Evolutionary conservation across 2,797 vertebrate genomes (phyloP).

Genomic region (Cossypha niveicapilla): DNA sequence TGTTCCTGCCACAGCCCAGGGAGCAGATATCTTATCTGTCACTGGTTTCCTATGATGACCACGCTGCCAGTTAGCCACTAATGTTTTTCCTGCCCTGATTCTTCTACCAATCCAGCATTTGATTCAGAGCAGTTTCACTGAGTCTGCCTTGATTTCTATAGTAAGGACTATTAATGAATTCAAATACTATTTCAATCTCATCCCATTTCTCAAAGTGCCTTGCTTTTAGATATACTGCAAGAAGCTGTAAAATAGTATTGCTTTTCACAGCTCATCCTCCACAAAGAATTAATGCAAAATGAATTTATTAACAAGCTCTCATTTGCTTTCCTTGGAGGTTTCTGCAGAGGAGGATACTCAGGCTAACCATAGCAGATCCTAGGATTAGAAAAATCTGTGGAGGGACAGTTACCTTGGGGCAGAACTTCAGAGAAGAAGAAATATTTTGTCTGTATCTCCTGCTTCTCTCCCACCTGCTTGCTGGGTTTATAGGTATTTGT

Average conservation of each 20-base stretch:
- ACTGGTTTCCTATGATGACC: neutral
- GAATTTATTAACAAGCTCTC: neutral
- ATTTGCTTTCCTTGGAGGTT: neutral
- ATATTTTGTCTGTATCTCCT: neutral
- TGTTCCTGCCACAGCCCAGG: neutral
- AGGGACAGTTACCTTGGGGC: neutral
- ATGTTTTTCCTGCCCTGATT: neutral
- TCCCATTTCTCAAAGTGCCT: neutral
- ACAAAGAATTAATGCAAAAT: neutral
- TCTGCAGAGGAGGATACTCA: neutral
- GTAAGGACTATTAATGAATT: neutral
- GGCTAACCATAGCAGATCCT: neutral
- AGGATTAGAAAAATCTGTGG: neutral
- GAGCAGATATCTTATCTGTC: neutral
- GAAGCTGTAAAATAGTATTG: neutral
- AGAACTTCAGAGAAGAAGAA: slow-evolving; percentile 4
- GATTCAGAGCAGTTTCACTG: neutral
- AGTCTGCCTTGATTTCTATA: neutral
- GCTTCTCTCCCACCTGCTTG: neutral
- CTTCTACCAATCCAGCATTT: neutral
- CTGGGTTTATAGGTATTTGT: neutral
- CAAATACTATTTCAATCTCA: neutral
- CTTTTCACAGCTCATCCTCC: neutral
- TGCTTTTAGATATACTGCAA: neutral
- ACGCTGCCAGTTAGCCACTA: neutral